A percentile compares a stretch with the other conserved stretches of the same genome.
phyloP scores from a whole-genome alignment of 2,888 invertebrate species.

The Xestia c-nigrum region DNA sequence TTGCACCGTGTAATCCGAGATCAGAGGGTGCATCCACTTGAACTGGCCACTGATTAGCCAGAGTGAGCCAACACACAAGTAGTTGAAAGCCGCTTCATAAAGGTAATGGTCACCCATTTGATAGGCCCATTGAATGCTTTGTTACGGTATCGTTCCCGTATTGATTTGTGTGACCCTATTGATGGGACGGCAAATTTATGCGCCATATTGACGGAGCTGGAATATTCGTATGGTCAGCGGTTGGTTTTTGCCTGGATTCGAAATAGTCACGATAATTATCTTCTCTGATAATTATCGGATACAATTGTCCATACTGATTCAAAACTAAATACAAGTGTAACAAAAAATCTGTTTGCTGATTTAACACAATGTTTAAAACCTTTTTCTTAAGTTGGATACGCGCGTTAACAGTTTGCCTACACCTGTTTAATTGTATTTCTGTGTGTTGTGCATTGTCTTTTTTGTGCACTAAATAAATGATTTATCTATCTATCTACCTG shows the following conservation, averaged over 20 bases:
- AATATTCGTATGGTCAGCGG: not conserved
- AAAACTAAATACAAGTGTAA: not conserved
- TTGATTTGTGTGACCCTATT: conserved; percentile 38
- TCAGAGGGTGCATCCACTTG: conserved; percentile 64
- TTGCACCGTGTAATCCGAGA: conserved; percentile 55
- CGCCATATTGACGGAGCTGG: not conserved
- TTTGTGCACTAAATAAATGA: no score
- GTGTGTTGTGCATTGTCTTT: no score
- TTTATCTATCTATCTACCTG: no score
- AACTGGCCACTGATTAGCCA: conserved; percentile 72
- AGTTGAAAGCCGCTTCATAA: conserved; percentile 69
- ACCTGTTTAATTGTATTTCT: no score
- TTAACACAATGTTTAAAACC: not conserved
- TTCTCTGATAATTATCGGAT: not conserved
- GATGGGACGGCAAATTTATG: conserved; percentile 13
- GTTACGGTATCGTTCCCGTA: conserved; percentile 33
- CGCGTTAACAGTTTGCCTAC: no score
- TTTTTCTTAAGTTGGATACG: no score
- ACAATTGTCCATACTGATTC: not conserved
- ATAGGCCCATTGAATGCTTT: conserved; percentile 62
- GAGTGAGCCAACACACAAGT: conserved; percentile 66
- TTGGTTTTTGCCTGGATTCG: not conserved
- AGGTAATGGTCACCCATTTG: conserved; percentile 70
- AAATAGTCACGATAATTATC: not conserved
- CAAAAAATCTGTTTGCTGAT: not conserved